Conservation (phyloP, 2,888 invertebrate genomes). For the Tachina lurida region DNA sequence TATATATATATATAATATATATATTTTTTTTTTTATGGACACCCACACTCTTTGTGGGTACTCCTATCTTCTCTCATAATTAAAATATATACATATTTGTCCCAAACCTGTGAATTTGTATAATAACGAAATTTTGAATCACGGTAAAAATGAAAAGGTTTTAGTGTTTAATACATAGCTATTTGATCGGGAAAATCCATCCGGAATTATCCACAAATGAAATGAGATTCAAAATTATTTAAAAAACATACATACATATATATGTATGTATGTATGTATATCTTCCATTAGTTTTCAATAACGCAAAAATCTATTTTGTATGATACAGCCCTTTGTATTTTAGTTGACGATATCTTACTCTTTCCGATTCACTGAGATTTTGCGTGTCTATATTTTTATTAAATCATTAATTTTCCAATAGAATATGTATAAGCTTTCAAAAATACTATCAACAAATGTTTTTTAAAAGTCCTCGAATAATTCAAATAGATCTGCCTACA, state of each 20-base stretch:
- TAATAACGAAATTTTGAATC: slow-evolving; percentile 44
- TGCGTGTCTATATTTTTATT: too few species aligned
- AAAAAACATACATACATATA: neutral
- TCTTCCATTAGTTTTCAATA: neutral
- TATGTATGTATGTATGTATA: neutral
- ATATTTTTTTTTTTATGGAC: slow-evolving; percentile 27
- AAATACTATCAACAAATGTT: too few species aligned
- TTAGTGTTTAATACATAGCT: too few species aligned
- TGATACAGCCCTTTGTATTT: too few species aligned
- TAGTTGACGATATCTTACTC: too few species aligned
- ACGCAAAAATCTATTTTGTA: too few species aligned
- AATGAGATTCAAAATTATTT: too few species aligned
- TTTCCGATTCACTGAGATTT: too few species aligned
- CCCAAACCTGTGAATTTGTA: slow-evolving; percentile 47
- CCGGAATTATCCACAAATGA: neutral
- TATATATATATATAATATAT: neutral
- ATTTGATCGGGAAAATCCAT: neutral
- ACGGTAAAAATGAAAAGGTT: neutral
- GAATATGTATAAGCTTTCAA: too few species aligned
- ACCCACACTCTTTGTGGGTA: slow-evolving; percentile 42
- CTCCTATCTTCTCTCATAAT: neutral
- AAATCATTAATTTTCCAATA: too few species aligned
- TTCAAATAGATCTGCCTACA: neutral
- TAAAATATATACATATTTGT: slow-evolving; percentile 47
- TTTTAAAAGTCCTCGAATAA: too few species aligned